Conservation (phyloP, 2,113 vertebrate genomes). For the Strix aluco region DNA sequence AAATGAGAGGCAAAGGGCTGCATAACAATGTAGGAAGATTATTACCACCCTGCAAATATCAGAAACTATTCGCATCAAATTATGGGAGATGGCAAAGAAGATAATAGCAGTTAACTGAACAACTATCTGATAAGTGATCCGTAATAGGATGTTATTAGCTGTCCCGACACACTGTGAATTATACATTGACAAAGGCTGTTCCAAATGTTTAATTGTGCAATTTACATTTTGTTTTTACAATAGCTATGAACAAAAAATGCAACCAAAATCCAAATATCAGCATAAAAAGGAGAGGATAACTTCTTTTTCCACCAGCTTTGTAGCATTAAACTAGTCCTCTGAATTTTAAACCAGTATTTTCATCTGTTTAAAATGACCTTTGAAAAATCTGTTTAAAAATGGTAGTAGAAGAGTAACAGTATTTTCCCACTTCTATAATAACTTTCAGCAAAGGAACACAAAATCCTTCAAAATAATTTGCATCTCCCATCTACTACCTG, state of each 20-base stretch:
- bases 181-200: conserved; percentile 37
- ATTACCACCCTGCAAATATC: neutral
- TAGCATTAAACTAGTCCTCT: neutral
- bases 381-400: neutral
- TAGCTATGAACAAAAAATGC: neutral
- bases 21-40: neutral
- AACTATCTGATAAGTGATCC: conserved; percentile 53
- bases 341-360: neutral
- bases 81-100: conserved; percentile 22
- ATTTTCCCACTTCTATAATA: neutral
- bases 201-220: conserved; percentile 35
- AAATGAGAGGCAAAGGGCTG: neutral
- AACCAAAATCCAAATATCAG: neutral
- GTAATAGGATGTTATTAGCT: conserved; percentile 46
- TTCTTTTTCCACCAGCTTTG: neutral
- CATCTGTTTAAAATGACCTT: neutral
- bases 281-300: neutral
- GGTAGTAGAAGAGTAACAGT: neutral
- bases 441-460: neutral
- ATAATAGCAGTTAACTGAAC: conserved; percentile 60
- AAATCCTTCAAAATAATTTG: neutral
- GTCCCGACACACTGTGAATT: conserved; percentile 50
- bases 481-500: neutral
- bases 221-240: conserved; percentile 49
- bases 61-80: conserved; percentile 26